phyloP scores from a whole-genome alignment of 2,113 vertebrate species.

The Podilymbus podiceps region DNA sequence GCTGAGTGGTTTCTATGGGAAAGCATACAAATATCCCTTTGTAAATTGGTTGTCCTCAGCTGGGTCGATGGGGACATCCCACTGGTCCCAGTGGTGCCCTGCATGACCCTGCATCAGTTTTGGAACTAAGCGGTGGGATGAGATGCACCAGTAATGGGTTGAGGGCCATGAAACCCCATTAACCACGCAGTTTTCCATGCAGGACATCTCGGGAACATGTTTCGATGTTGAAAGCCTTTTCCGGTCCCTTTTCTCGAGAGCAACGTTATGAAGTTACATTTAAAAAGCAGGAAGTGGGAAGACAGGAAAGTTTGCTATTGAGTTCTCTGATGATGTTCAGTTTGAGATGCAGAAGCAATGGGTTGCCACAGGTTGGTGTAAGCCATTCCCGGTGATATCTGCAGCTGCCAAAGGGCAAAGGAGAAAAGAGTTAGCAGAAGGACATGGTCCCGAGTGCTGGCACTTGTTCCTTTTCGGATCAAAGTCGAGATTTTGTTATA shows the following conservation, averaged over 20 bases:
- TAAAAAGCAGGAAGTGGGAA: background rate
- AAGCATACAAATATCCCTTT: background rate
- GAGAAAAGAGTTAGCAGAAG: background rate
- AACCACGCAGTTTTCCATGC: rapidly evolving
- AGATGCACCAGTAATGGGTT: background rate
- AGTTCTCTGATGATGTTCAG: background rate
- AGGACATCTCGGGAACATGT: background rate
- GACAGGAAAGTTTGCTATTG: background rate
- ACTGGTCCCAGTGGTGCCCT: background rate
- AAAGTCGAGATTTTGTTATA: background rate
- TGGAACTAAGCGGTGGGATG: background rate
- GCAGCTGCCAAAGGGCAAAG: background rate
- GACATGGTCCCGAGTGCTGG: background rate
- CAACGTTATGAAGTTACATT: background rate
- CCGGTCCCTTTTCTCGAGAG: background rate
- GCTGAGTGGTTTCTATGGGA: rapidly evolving
- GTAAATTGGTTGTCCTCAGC: background rate
- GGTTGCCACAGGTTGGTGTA: background rate
- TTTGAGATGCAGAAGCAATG: background rate
- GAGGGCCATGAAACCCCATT: background rate
- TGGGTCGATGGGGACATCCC: background rate
- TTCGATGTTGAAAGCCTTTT: background rate
- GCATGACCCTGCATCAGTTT: background rate
- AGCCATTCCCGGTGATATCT: background rate
- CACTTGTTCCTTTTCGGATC: background rate